Conservation (phyloP, 1,140 invertebrate species). For the Paraescarpia echinospica region DNA sequence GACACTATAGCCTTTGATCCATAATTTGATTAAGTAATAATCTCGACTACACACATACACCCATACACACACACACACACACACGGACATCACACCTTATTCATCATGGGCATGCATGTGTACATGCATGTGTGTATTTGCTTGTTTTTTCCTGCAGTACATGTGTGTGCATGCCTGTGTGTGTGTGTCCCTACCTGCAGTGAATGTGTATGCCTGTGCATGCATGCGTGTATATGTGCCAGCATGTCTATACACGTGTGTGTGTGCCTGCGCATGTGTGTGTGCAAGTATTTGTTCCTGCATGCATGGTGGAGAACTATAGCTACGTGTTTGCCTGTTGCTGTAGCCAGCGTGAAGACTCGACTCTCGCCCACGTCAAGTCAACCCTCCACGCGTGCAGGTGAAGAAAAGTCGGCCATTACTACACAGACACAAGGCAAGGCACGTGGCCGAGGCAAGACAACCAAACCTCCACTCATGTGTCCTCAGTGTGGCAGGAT, state of each 20-base stretch:
- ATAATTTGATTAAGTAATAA: no score
- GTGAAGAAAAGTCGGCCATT: neutral
- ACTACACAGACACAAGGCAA: neutral
- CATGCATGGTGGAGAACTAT: neutral
- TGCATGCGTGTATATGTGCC: neutral
- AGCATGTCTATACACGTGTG: neutral
- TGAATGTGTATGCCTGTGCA: neutral
- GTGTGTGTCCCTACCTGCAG: neutral
- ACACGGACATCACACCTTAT: no score
- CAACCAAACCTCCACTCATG: slow-evolving; percentile 40
- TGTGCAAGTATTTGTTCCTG: neutral
- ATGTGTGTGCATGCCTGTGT: no score
- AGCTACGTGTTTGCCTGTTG: neutral
- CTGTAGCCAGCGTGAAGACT: neutral
- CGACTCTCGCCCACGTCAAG: neutral
- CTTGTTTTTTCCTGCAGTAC: no score
- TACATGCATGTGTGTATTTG: no score
- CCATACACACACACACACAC: no score
- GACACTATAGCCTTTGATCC: no score
- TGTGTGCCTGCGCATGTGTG: neutral
- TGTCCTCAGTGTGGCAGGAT: slow-evolving; percentile 54
- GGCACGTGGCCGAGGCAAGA: neutral
- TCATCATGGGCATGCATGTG: no score
- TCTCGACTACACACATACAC: no score
- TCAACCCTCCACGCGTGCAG: neutral